Percentiles rank a stretch among this genome's conserved stretches.
These are phyloP conservation scores for Ctenoplectra terminalis DNA, from an alignment of 1,140 invertebrate species.

Conservation along the genomic window DNA sequence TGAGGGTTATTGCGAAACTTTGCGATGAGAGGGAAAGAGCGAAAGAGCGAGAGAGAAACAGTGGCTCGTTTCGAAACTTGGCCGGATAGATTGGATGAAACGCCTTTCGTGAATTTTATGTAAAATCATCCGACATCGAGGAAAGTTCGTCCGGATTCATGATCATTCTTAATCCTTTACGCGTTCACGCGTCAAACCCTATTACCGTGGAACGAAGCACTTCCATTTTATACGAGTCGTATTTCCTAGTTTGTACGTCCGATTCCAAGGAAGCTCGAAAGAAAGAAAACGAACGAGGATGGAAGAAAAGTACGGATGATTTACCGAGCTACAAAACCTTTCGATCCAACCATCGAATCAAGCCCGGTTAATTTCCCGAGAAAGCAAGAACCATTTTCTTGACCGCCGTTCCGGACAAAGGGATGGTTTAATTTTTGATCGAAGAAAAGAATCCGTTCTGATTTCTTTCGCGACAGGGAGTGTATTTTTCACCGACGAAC, in stretches of 20 bases:
- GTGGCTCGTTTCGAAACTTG: constrained; percentile 18
- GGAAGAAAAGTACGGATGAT: neutral
- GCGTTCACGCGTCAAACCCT: neutral
- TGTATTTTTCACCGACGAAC: neutral
- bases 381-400: neutral
- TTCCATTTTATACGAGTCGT: neutral
- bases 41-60: neutral
- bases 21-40: neutral
- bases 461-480: neutral
- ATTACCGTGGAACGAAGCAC: neutral
- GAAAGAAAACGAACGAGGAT: neutral
- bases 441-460: too few species aligned
- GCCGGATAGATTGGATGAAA: constrained; percentile 15
- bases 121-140: neutral
- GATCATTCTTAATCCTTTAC: constrained; percentile 16
- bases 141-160: neutral
- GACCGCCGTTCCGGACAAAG: neutral
- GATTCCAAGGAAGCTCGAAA: neutral
- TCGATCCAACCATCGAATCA: neutral
- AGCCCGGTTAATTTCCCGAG: constrained; percentile 12
- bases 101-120: constrained; percentile 36
- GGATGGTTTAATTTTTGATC: neutral
- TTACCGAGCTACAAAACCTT: neutral
- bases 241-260: too few species aligned
- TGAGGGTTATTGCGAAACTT: constrained; percentile 46